A percentile compares a stretch with the other conserved stretches of the same genome.
These are phyloP conservation scores for Ara ararauna DNA, from an alignment of 2,797 vertebrate species.

Conservation along the genomic window DNA sequence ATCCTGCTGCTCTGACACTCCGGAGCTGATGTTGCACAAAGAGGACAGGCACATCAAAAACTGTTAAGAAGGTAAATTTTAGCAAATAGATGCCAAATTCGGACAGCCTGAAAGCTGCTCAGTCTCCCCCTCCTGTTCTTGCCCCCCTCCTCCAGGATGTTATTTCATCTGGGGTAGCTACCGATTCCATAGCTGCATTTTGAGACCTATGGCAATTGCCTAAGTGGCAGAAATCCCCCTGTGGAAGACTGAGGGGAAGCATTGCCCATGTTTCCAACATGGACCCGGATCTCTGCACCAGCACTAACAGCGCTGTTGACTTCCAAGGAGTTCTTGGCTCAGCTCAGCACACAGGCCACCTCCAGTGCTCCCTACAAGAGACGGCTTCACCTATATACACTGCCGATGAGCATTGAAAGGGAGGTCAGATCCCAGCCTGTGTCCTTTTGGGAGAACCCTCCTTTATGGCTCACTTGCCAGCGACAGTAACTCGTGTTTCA, in stretches of 20 bases:
- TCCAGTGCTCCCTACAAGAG: background rate
- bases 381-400: background rate
- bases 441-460: background rate
- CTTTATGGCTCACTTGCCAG: conserved; percentile 29
- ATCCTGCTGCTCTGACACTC: background rate
- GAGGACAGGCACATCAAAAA: background rate
- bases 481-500: conserved; percentile 22
- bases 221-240: background rate
- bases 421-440: conserved; percentile 35
- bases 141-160: background rate
- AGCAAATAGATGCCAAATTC: background rate
- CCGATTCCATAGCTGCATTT: background rate
- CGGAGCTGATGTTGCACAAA: background rate
- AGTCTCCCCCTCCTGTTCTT: background rate
- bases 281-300: background rate
- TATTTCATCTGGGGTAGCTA: background rate
- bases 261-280: fast-evolving
- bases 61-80: background rate
- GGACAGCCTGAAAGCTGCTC: background rate
- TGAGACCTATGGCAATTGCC: background rate
- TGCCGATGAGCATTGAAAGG: background rate
- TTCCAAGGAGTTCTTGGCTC: conserved; percentile 10
- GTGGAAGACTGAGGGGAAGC: background rate
- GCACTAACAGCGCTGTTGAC: background rate
- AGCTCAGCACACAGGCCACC: background rate